Evolutionary conservation across 2,888 invertebrate genomes (phyloP).

Genomic region (Rhaphigaster nebulosa): DNA sequence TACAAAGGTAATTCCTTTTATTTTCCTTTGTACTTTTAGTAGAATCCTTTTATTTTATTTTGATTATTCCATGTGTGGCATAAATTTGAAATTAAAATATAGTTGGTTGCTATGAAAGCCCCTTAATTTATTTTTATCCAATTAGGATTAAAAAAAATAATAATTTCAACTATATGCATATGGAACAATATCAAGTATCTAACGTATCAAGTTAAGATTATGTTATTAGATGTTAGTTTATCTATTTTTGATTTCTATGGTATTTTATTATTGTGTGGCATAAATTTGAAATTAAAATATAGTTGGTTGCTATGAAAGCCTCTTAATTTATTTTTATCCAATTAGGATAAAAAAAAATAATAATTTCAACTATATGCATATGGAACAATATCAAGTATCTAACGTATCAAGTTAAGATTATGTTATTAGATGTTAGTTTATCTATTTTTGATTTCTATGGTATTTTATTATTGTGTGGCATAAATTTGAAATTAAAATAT

Average conservation of each 20-base stretch:
- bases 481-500: background rate
- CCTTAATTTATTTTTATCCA: too few relatives aligned
- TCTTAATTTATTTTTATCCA: too few relatives aligned
- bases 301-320: too few relatives aligned
- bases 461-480: too few relatives aligned
- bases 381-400: background rate
- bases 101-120: too few relatives aligned
- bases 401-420: too few relatives aligned
- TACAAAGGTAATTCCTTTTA: conserved; percentile 59
- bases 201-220: too few relatives aligned
- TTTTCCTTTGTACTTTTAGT: background rate
- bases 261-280: too few relatives aligned
- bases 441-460: background rate
- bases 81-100: background rate
- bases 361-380: background rate
- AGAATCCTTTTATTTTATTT: background rate
- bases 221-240: background rate
- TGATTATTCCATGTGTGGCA: background rate
- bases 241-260: background rate
- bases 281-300: background rate
- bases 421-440: background rate
- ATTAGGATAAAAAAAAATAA: background rate
- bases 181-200: background rate
- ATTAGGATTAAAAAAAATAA: background rate
- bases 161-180: background rate